Percentiles rank a stretch among this genome's conserved stretches.
phyloP scores from a whole-genome alignment of 2,113 vertebrate species.

The Pollachius pollachius region DNA sequence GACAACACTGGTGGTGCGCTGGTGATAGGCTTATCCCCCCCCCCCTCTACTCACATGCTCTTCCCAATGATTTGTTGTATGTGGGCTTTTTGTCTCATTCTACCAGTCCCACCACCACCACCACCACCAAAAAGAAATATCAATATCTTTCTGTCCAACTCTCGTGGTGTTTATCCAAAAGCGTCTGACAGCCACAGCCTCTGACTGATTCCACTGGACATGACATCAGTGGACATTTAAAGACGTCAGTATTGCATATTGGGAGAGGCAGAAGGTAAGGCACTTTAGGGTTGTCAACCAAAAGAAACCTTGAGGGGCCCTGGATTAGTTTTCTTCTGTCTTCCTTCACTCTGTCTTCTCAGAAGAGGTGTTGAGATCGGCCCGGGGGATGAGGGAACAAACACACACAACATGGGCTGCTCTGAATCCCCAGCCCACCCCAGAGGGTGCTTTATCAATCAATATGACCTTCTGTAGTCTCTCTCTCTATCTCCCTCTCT shows the following conservation, averaged over 20 bases:
- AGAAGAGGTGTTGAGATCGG: constrained; percentile 48
- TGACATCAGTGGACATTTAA: too few species aligned
- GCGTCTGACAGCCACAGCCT: too few species aligned
- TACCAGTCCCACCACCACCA: too few species aligned
- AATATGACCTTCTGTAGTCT: constrained; percentile 63
- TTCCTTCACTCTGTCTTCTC: constrained; percentile 25
- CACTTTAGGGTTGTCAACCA: background rate
- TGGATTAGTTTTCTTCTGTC: background rate
- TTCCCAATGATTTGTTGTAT: background rate
- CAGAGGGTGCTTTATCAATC: constrained; percentile 63
- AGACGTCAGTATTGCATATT: too few species aligned
- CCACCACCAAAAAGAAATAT: too few species aligned
- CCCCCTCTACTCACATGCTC: constrained; percentile 19
- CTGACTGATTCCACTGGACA: too few species aligned
- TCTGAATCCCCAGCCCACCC: constrained; percentile 19
- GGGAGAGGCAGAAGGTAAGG: too few species aligned
- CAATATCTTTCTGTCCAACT: too few species aligned
- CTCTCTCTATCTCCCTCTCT: background rate
- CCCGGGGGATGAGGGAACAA: constrained; percentile 57
- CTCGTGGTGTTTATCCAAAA: too few species aligned
- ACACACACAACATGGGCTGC: constrained; percentile 36
- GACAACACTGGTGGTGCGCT: background rate
- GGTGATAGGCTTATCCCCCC: constrained; percentile 37
- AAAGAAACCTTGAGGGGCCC: background rate
- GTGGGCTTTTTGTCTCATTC: constrained; percentile 8